Evolutionary conservation across 2,888 invertebrate genomes (phyloP).

Genomic region (Orchesella flavescens): DNA sequence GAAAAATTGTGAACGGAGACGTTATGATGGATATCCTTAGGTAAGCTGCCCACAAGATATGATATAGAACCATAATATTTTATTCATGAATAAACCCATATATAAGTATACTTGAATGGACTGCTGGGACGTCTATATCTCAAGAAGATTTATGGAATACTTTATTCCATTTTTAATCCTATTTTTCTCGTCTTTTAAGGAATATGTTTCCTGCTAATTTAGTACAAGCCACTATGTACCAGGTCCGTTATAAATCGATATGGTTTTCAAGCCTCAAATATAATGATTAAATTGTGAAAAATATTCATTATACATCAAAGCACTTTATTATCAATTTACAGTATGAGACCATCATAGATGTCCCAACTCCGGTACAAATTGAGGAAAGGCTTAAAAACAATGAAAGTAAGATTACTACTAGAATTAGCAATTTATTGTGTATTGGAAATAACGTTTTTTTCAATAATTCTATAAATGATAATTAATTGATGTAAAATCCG

Average conservation of each 20-base stretch:
- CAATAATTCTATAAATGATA: not conserved
- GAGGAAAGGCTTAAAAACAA: conserved; percentile 35
- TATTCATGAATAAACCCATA: not conserved
- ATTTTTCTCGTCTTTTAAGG: conserved; percentile 77
- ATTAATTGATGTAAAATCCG: not conserved
- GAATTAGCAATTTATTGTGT: not conserved
- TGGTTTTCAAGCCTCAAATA: no score
- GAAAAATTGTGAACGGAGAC: conserved; percentile 84
- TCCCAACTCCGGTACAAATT: conserved; percentile 73
- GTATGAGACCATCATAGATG: conserved; percentile 77
- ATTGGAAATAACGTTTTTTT: no score
- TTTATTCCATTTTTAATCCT: no score
- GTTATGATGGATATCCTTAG: conserved; percentile 93
- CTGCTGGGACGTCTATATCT: no score
- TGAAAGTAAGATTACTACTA: conserved; percentile 35
- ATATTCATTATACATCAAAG: not conserved
- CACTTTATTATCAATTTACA: conserved; percentile 74
- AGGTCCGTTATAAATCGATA: conserved; percentile 75
- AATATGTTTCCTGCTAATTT: conserved; percentile 95
- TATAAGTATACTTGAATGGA: no score
- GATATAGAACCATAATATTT: conserved; percentile 1
- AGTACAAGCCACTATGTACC: conserved; percentile 86
- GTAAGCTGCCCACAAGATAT: conserved; percentile 75
- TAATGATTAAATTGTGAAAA: not conserved
- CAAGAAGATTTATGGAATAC: no score